These are phyloP conservation scores for Pachyseris speciosa DNA, from an alignment of 64 coral and sea anemone species.

Conservation along the genomic window DNA sequence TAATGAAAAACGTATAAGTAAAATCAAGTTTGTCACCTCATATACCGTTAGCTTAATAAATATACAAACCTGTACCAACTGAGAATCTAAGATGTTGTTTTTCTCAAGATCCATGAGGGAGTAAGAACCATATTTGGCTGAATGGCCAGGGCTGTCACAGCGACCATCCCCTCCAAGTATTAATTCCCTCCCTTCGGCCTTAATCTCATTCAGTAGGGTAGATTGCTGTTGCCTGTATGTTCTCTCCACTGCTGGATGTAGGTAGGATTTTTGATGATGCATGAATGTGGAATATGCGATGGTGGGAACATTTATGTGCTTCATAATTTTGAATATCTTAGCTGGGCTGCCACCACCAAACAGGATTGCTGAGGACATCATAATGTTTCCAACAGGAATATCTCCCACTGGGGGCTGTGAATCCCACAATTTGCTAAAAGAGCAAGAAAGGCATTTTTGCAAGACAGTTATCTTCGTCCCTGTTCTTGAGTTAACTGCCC, in stretches of 20 bases:
- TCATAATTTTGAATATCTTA: constrained; percentile 40
- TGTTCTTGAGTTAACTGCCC: neutral
- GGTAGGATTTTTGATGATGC: constrained; percentile 14
- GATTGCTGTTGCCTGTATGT: constrained; percentile 28
- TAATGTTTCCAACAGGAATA: constrained; percentile 26
- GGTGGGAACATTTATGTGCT: constrained; percentile 41
- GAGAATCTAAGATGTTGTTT: constrained; percentile 29
- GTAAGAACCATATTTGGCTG: neutral
- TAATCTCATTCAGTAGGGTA: neutral
- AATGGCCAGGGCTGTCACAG: constrained; percentile 34
- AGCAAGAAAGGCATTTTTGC: constrained; percentile 26
- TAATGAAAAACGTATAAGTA: neutral
- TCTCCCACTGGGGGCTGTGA: constrained; percentile 20
- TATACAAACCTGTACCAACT: constrained; percentile 26
- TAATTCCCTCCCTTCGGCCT: constrained; percentile 6
- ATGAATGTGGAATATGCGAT: constrained; percentile 51
- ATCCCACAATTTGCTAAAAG: constrained; percentile 11
- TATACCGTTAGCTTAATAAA: neutral
- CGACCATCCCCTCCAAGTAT: constrained; percentile 26
- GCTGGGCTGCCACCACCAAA: constrained; percentile 54
- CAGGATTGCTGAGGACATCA: constrained; percentile 36
- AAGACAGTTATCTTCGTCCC: neutral
- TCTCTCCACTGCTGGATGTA: constrained; percentile 35
- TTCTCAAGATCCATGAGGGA: constrained; percentile 15
- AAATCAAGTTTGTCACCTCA: neutral